Percentiles rank a stretch among this genome's conserved stretches.
These are phyloP conservation scores for Listrodromus nycthemerus DNA, from an alignment of 2,888 invertebrate genomes.

Conservation along the genomic window DNA sequence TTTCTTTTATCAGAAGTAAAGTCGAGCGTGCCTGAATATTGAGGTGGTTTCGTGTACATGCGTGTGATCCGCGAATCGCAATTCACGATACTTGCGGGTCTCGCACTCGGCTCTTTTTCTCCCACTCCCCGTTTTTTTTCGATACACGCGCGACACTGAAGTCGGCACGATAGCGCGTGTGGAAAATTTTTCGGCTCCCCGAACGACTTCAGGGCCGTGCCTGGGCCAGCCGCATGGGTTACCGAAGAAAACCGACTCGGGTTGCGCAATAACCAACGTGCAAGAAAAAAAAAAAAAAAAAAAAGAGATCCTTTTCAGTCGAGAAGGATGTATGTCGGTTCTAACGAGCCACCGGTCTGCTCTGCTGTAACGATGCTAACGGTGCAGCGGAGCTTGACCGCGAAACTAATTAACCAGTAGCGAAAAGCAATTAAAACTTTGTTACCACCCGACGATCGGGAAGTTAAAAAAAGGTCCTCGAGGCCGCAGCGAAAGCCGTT, in stretches of 20 bases:
- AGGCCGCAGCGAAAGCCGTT: not conserved
- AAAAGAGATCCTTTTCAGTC: not conserved
- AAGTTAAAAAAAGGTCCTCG: not conserved
- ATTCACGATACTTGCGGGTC: slow-evolving; percentile 29
- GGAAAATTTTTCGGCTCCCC: slow-evolving; percentile 49
- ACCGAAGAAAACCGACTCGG: not conserved
- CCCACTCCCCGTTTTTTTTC: not conserved
- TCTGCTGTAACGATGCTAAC: not conserved
- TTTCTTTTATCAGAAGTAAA: slow-evolving; percentile 51
- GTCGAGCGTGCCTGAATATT: slow-evolving; percentile 2
- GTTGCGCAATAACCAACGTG: not conserved
- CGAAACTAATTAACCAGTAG: not conserved
- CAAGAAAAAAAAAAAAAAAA: not conserved
- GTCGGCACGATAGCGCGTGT: slow-evolving; percentile 52
- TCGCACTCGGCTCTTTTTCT: not conserved
- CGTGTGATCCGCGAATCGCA: slow-evolving; percentile 8
- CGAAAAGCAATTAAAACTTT: slow-evolving; percentile 11
- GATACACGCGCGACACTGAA: slow-evolving; percentile 5
- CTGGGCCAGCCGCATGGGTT: too few species aligned
- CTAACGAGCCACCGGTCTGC: not conserved
- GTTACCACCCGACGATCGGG: not conserved
- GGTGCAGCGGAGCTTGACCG: not conserved
- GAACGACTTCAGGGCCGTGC: slow-evolving; percentile 56
- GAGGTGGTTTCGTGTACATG: not conserved
- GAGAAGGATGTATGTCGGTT: not conserved